phyloP scores from a whole-genome alignment of 2,888 invertebrate genomes.

The Cheilosia scutellata region DNA sequence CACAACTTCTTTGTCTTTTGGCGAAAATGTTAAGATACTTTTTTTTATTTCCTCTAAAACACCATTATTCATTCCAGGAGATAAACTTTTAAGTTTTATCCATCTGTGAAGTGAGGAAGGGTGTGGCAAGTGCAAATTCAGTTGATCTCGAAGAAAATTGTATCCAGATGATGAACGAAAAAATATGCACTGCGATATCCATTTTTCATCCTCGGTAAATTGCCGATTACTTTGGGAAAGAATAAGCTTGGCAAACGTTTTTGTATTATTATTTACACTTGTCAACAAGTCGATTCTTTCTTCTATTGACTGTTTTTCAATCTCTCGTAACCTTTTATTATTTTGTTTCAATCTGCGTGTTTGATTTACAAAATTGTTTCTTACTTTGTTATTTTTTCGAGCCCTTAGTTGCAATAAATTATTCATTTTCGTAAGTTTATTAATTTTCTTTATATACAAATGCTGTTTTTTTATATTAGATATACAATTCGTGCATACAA shows the following conservation, averaged over 20 bases:
- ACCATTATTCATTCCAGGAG: neutral
- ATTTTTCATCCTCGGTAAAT: neutral
- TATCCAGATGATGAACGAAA: slow-evolving; percentile 30
- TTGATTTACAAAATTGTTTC: neutral
- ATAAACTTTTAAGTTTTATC: slow-evolving; percentile 6
- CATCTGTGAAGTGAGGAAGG: slow-evolving; percentile 7
- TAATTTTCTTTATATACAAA: no score
- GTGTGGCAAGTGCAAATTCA: slow-evolving; percentile 11
- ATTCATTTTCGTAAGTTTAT: no score
- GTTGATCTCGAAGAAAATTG: slow-evolving; percentile 18
- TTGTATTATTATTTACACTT: neutral
- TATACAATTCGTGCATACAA: no score
- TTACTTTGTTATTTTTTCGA: no score
- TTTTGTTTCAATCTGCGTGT: neutral
- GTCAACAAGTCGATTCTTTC: neutral
- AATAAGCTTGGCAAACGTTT: neutral
- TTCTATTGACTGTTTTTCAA: neutral
- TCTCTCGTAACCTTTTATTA: neutral
- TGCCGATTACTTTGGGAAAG: neutral
- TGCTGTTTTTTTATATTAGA: no score
- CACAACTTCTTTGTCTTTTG: slow-evolving; percentile 39
- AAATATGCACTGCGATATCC: slow-evolving; percentile 35
- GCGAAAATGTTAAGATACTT: neutral
- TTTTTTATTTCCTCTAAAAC: slow-evolving; percentile 22
- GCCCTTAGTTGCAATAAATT: no score